A percentile compares a stretch with the other conserved stretches of the same genome.
These are phyloP conservation scores for Eugnorisma glareosa DNA, from an alignment of 2,888 invertebrate genomes.

Conservation along the genomic window DNA sequence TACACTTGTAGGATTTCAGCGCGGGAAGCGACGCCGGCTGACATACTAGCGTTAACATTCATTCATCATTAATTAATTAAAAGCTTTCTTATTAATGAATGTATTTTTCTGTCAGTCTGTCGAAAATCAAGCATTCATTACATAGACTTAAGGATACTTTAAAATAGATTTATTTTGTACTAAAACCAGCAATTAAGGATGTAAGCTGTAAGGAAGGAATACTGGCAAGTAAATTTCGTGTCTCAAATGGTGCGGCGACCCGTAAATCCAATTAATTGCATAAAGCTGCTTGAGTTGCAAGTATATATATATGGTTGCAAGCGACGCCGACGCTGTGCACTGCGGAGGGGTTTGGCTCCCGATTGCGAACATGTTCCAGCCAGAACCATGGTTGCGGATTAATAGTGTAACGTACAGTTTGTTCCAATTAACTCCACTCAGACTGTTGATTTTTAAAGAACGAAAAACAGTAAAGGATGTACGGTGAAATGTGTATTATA, in stretches of 20 bases:
- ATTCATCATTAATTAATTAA: slow-evolving; percentile 6
- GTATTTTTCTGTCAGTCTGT: not conserved
- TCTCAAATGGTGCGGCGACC: slow-evolving; percentile 19
- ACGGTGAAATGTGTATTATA: not conserved
- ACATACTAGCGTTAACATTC: slow-evolving; percentile 20
- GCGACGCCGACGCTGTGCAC: not conserved
- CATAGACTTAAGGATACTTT: slow-evolving; percentile 13
- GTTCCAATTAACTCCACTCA: not conserved
- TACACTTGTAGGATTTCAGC: slow-evolving; percentile 34
- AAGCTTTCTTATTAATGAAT: not conserved
- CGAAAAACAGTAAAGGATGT: no score
- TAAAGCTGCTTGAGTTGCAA: slow-evolving; percentile 30
- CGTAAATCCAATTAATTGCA: slow-evolving; percentile 40
- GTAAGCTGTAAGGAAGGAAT: slow-evolving; percentile 21
- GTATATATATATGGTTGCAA: no score
- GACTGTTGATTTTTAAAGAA: not conserved
- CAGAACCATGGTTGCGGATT: not conserved
- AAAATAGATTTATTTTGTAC: slow-evolving; percentile 36
- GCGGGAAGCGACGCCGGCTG: not conserved
- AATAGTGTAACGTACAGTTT: not conserved
- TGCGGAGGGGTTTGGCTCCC: not conserved
- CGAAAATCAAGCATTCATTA: slow-evolving; percentile 5
- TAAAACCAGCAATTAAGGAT: slow-evolving; percentile 33
- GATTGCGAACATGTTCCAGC: not conserved
- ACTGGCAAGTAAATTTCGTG: slow-evolving; percentile 37